phyloP scores from a whole-genome alignment of 1,140 invertebrate species.

The Papilio glaucus region DNA sequence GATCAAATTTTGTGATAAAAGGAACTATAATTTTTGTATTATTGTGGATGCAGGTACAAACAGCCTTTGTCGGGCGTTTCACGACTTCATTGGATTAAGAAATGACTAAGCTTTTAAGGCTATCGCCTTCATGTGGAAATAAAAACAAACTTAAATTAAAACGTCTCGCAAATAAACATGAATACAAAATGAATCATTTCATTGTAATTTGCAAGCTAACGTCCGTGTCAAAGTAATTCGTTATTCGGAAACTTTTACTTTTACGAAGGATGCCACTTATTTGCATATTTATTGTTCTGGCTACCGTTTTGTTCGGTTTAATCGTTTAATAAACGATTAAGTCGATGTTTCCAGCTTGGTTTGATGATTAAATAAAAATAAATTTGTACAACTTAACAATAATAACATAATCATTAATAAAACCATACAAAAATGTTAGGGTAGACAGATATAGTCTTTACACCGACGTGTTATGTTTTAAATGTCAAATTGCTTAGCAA shows the following conservation, averaged over 20 bases:
- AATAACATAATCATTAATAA: too few relatives aligned
- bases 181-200: neutral
- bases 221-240: neutral
- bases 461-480: too few relatives aligned
- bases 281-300: neutral
- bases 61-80: too few relatives aligned
- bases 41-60: too few relatives aligned
- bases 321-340: neutral
- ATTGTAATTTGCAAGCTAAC: neutral
- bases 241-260: neutral
- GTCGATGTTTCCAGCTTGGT: neutral
- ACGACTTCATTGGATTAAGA: neutral
- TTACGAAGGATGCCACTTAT: neutral
- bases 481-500: too few relatives aligned
- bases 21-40: too few relatives aligned
- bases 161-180: neutral
- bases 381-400: neutral
- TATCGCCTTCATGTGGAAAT: too few relatives aligned
- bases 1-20: too few relatives aligned
- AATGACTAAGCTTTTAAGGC: too few relatives aligned
- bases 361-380: neutral
- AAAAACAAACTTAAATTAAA: neutral
- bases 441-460: too few relatives aligned
- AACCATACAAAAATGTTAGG: too few relatives aligned
- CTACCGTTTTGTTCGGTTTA: constrained; percentile 2